Percentiles rank a stretch among this genome's conserved stretches.
phyloP scores from a whole-genome alignment of 1,140 invertebrate genomes.

The Drosophila micromelanica region DNA sequence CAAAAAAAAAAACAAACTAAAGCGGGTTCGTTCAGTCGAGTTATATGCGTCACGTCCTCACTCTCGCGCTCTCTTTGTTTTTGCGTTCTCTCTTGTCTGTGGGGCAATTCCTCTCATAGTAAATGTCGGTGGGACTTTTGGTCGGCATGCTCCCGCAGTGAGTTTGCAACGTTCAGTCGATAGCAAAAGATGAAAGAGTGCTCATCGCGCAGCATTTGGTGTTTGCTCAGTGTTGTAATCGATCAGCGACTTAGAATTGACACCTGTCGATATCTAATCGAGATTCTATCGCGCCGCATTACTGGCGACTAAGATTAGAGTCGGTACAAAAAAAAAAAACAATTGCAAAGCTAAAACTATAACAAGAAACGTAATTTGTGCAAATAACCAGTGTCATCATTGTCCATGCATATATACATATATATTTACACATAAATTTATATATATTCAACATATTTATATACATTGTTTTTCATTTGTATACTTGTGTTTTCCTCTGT shows the following conservation, averaged over 20 bases:
- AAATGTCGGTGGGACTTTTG: slow-evolving; percentile 27
- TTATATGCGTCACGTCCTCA: slow-evolving; percentile 31
- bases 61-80: background rate
- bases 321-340: slow-evolving; percentile 16
- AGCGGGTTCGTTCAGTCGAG: background rate
- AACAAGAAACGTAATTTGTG: slow-evolving; percentile 9
- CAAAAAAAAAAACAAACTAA: slow-evolving; percentile 5
- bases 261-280: slow-evolving; percentile 84
- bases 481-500: slow-evolving; percentile 4
- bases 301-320: slow-evolving; percentile 70
- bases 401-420: slow-evolving; percentile 20
- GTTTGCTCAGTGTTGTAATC: slow-evolving; percentile 80
- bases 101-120: slow-evolving; percentile 33
- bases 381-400: slow-evolving; percentile 16
- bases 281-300: slow-evolving; percentile 82
- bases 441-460: slow-evolving; percentile 4
- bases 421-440: background rate
- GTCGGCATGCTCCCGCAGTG: slow-evolving; percentile 22
- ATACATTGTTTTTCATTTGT: slow-evolving; percentile 1
- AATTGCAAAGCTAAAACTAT: background rate
- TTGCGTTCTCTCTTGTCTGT: background rate
- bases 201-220: slow-evolving; percentile 79
- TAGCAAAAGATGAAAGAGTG: slow-evolving; percentile 84
- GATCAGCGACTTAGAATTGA: slow-evolving; percentile 84
- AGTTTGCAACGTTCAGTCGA: slow-evolving; percentile 65